Evolutionary conservation across 2,113 vertebrate genomes (phyloP).

Genomic region (Triplophysa rosa): DNA sequence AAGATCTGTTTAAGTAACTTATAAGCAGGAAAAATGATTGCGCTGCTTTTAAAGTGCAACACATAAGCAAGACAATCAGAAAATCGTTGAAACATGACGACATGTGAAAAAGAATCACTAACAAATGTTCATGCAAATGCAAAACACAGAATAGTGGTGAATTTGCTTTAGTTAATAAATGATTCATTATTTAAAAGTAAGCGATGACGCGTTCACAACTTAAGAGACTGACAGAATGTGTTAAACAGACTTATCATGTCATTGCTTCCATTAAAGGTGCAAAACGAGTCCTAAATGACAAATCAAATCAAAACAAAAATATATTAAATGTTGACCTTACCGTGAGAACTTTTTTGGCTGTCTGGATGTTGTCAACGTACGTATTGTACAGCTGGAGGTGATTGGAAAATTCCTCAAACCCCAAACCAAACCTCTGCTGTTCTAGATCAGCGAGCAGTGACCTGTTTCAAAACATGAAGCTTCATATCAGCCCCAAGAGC

Average conservation of each 20-base stretch:
- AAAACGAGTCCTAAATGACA: background rate
- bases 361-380: constrained; percentile 78
- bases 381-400: constrained; percentile 78
- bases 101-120: too few species aligned
- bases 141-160: too few species aligned
- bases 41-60: too few species aligned
- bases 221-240: too few species aligned
- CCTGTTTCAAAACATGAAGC: constrained; percentile 45
- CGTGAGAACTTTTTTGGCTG: constrained; percentile 76
- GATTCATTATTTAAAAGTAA: too few species aligned
- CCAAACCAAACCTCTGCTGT: constrained; percentile 72
- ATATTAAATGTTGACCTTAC: constrained; percentile 67
- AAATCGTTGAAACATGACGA: too few species aligned
- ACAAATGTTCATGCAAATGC: too few species aligned
- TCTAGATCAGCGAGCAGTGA: constrained; percentile 77
- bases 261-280: background rate
- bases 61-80: too few species aligned
- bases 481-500: background rate
- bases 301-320: background rate
- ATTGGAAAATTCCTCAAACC: constrained; percentile 77
- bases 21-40: background rate
- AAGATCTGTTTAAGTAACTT: background rate
- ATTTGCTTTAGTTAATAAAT: too few species aligned
- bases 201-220: too few species aligned
- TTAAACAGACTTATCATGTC: too few species aligned